Percentiles rank a stretch among this genome's conserved stretches.
These are phyloP conservation scores for Chrysotoxum bicinctum DNA, from an alignment of 2,888 invertebrate species.

Conservation along the genomic window DNA sequence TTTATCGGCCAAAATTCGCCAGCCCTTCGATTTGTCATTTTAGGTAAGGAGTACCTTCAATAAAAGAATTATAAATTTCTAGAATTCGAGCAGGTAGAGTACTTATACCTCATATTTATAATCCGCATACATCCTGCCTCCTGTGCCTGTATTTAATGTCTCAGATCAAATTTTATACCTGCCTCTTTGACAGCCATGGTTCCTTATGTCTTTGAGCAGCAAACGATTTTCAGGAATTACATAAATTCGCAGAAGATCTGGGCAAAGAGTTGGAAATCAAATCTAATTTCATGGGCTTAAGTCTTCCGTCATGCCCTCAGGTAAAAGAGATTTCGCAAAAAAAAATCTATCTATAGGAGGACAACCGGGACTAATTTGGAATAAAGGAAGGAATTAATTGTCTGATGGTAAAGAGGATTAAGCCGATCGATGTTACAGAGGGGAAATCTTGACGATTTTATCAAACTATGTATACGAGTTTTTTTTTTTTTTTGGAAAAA, in stretches of 20 bases:
- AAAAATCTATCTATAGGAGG: slow-evolving; percentile 11
- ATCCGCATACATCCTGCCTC: slow-evolving; percentile 47
- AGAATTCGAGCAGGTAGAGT: slow-evolving; percentile 53
- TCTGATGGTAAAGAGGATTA: slow-evolving; percentile 34
- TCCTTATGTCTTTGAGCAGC: slow-evolving; percentile 47
- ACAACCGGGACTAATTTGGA: slow-evolving; percentile 49
- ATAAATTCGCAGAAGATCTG: slow-evolving; percentile 51
- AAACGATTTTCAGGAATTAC: slow-evolving; percentile 42
- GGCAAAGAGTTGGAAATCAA: slow-evolving; percentile 57
- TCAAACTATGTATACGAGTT: neutral
- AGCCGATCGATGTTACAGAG: neutral
- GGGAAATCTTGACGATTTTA: neutral
- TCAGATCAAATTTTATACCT: slow-evolving; percentile 39
- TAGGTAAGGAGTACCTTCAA: neutral
- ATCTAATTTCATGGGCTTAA: slow-evolving; percentile 61
- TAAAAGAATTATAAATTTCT: slow-evolving; percentile 4
- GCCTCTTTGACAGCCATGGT: slow-evolving; percentile 25
- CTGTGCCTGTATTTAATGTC: neutral
- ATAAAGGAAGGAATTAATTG: slow-evolving; percentile 15
- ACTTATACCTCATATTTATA: slow-evolving; percentile 14
- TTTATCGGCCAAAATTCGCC: slow-evolving; percentile 63
- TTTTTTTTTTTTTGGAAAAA: neutral
- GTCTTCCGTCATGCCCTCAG: slow-evolving; percentile 31
- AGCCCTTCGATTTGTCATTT: slow-evolving; percentile 64
- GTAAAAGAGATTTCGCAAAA: slow-evolving; percentile 30